These are phyloP conservation scores for Cryptus viduatorius DNA, from an alignment of 2,888 invertebrate genomes.

Conservation along the genomic window DNA sequence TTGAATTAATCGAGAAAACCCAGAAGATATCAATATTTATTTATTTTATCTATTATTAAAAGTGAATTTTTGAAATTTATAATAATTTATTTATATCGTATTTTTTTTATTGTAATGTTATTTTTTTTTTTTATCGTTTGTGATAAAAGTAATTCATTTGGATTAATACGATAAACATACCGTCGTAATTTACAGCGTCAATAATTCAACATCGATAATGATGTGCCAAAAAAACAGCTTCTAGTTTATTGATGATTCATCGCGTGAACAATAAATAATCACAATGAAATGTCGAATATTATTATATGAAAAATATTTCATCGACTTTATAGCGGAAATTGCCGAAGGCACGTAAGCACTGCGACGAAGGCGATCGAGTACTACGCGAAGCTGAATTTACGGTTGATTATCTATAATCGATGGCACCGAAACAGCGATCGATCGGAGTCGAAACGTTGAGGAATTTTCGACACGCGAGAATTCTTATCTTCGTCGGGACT, in stretches of 20 bases:
- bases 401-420: constrained; percentile 33
- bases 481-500: constrained; percentile 21
- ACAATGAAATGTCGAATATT: background rate
- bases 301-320: background rate
- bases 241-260: too few species aligned
- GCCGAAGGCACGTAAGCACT: constrained; percentile 12
- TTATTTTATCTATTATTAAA: too few species aligned
- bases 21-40: background rate
- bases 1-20: background rate
- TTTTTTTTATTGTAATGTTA: background rate
- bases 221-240: too few species aligned
- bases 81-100: too few species aligned
- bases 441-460: background rate
- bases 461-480: constrained; percentile 2
- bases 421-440: background rate
- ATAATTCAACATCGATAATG: too few species aligned
- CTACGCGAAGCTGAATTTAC: constrained; percentile 37
- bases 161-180: background rate
- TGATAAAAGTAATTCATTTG: background rate
- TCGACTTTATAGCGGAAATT: background rate
- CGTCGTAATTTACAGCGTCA: background rate
- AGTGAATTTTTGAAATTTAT: too few species aligned
- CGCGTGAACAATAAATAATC: too few species aligned
- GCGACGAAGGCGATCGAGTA: constrained; percentile 24
- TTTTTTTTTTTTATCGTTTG: background rate